A percentile compares a stretch with the other conserved stretches of the same genome.
phyloP scores from a whole-genome alignment of 1,140 invertebrate species.

The Aculops lycopersici region DNA sequence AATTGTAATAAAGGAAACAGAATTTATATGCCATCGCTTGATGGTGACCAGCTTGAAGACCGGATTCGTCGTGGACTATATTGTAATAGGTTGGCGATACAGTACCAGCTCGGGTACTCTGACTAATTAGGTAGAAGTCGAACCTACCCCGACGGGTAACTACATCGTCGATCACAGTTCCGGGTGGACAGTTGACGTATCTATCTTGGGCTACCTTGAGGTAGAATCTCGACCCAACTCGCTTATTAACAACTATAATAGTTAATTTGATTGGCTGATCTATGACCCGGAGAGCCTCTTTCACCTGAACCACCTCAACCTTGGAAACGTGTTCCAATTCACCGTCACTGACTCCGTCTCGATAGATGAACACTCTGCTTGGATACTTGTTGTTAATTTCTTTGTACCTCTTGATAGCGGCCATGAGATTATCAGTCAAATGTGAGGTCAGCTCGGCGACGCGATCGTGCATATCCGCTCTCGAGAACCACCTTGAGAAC shows the following conservation, averaged over 20 bases:
- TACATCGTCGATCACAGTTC: slow-evolving; percentile 50
- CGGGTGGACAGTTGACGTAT: slow-evolving; percentile 35
- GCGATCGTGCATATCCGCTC: slow-evolving; percentile 16
- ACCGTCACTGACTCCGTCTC: slow-evolving; percentile 21
- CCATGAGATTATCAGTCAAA: not conserved
- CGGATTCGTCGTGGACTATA: slow-evolving; percentile 29
- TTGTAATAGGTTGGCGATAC: slow-evolving; percentile 48
- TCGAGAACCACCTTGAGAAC: slow-evolving; percentile 37
- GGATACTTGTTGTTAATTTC: slow-evolving; percentile 14
- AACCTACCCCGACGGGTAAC: slow-evolving; percentile 44
- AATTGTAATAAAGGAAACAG: slow-evolving; percentile 52
- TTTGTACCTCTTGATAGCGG: slow-evolving; percentile 12
- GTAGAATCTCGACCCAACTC: slow-evolving; percentile 22
- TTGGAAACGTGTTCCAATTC: slow-evolving; percentile 16
- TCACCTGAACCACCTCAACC: slow-evolving; percentile 16
- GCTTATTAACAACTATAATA: slow-evolving; percentile 20
- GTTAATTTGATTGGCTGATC: slow-evolving; percentile 1
- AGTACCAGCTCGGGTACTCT: slow-evolving; percentile 33
- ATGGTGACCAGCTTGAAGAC: slow-evolving; percentile 26
- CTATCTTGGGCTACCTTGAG: not conserved
- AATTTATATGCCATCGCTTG: slow-evolving; percentile 44
- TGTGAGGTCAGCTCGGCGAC: slow-evolving; percentile 16
- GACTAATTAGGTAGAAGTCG: slow-evolving; percentile 47
- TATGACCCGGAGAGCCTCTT: slow-evolving; percentile 12
- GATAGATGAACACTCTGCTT: slow-evolving; percentile 17